Evolutionary conservation across 53 echinoderm and acorn worm species (phyloP).

Genomic region (Temnopleurus reevesii): DNA sequence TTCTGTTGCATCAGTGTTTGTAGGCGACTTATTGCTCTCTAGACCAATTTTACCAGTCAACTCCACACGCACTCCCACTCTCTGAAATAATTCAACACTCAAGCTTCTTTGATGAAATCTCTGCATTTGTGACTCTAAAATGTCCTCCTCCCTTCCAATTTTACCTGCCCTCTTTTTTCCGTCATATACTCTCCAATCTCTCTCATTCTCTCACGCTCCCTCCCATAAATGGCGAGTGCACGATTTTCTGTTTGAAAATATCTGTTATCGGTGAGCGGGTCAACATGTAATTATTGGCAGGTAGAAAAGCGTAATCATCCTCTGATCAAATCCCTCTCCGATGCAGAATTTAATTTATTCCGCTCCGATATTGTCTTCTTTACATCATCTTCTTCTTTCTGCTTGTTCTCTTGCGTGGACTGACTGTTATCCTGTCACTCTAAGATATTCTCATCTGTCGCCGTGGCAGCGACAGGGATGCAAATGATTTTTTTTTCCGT

Average conservation of each 20-base stretch:
- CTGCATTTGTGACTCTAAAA: not conserved
- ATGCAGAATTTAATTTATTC: conserved; percentile 58
- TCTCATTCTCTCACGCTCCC: not conserved
- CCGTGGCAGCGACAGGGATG: conserved; percentile 15
- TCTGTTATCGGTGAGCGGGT: conserved; percentile 47
- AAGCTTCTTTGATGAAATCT: not conserved
- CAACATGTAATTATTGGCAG: conserved; percentile 60
- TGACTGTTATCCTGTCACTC: conserved; percentile 27
- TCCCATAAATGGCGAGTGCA: not conserved
- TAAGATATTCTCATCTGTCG: not conserved
- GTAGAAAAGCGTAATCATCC: conserved; percentile 56
- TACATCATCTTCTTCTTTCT: not conserved
- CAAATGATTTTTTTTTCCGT: not conserved
- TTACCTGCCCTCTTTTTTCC: not conserved
- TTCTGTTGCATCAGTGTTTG: too few relatives aligned
- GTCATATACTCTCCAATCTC: not conserved
- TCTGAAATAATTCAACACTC: not conserved
- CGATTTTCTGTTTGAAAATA: conserved; percentile 41
- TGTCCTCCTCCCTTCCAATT: not conserved
- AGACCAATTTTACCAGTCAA: too few relatives aligned
- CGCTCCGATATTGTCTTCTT: conserved; percentile 22
- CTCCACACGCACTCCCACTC: too few relatives aligned
- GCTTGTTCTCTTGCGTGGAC: not conserved
- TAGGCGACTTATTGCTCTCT: too few relatives aligned
- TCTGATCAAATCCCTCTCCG: conserved; percentile 51